These are phyloP conservation scores for Zenarchopterus dispar DNA, from an alignment of 2,797 vertebrate species.

Conservation along the genomic window DNA sequence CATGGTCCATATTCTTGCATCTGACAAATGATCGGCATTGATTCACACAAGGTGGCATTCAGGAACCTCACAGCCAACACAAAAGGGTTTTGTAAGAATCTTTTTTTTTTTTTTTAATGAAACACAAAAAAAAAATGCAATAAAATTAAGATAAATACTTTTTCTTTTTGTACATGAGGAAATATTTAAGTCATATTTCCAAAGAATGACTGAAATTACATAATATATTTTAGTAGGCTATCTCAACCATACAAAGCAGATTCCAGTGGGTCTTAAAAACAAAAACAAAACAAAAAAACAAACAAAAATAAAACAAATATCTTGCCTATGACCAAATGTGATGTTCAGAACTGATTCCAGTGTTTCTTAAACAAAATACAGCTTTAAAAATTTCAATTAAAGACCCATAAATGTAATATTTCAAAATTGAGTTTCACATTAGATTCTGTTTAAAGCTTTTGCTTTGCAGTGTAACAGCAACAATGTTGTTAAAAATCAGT, in stretches of 20 bases:
- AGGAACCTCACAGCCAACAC: constrained; percentile 36
- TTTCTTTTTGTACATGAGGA: constrained; percentile 82
- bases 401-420: constrained; percentile 82
- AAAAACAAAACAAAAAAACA: constrained; percentile 56
- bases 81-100: constrained; percentile 63
- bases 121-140: constrained; percentile 83
- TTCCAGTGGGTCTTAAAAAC: constrained; percentile 83
- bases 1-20: constrained; percentile 45
- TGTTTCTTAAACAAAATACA: constrained; percentile 86
- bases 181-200: constrained; percentile 82
- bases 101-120: constrained; percentile 80
- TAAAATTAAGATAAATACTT: constrained; percentile 89
- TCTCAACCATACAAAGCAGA: constrained; percentile 77
- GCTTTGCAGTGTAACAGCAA: constrained; percentile 86
- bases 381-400: constrained; percentile 74
- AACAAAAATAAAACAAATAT: too few species aligned
- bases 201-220: constrained; percentile 80
- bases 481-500: constrained; percentile 79
- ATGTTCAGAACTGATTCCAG: constrained; percentile 84
- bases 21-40: constrained; percentile 65
- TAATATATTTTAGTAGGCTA: constrained; percentile 77
- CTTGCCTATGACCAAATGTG: constrained; percentile 73
- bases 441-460: constrained; percentile 86
- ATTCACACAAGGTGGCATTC: constrained; percentile 55
- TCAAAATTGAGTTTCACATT: constrained; percentile 83